phyloP scores from a whole-genome alignment of 1,140 invertebrate species.

The Heliconius hewitsoni region DNA sequence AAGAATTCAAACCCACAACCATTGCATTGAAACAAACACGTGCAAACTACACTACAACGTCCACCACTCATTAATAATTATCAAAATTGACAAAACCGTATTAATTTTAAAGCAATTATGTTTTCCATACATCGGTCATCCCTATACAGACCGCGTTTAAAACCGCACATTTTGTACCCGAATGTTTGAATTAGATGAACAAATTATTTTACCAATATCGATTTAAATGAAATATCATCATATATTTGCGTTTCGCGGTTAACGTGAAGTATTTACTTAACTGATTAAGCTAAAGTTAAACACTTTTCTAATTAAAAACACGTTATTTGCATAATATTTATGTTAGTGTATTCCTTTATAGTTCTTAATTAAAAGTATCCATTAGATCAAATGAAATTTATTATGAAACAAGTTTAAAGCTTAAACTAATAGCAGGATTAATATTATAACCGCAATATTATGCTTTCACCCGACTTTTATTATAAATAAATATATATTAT shows the following conservation, averaged over 20 bases:
- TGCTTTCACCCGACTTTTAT: constrained; percentile 25
- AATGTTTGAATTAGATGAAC: constrained; percentile 9
- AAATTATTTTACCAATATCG: constrained; percentile 10
- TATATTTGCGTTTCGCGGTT: neutral
- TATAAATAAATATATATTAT: constrained; percentile 40
- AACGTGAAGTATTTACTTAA: neutral
- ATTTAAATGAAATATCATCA: neutral
- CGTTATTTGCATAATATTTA: constrained; percentile 1
- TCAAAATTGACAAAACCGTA: constrained; percentile 13
- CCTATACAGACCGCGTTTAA: neutral
- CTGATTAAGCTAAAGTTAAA: constrained; percentile 2
- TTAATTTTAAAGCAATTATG: constrained; percentile 17
- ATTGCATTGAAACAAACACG: neutral
- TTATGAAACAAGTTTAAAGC: neutral
- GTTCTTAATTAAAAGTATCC: constrained; percentile 7
- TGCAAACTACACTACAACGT: neutral
- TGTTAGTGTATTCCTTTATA: neutral
- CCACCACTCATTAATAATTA: neutral
- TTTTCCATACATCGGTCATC: constrained; percentile 12
- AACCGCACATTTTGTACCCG: neutral
- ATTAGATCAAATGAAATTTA: constrained; percentile 15
- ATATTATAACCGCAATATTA: constrained; percentile 30
- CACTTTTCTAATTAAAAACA: constrained; percentile 11
- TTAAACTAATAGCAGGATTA: neutral
- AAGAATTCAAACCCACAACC: neutral